Percentiles rank a stretch among this genome's conserved stretches.
phyloP scores from a whole-genome alignment of 2,113 vertebrate species.

The Sakesphorus luctuosus region DNA sequence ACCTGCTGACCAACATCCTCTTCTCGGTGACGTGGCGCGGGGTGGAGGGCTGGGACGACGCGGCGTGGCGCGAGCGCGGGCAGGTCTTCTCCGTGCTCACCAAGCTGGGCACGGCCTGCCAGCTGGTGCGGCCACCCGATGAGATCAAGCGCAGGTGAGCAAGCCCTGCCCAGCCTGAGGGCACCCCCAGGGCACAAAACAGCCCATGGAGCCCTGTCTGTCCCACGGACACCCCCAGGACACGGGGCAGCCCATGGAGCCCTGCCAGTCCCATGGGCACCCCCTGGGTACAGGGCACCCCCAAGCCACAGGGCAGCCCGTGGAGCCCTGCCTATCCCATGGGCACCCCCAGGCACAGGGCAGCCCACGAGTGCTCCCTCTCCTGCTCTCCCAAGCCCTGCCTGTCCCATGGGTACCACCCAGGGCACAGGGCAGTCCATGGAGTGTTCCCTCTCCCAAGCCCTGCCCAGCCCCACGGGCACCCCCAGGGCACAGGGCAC shows the following conservation, averaged over 20 bases:
- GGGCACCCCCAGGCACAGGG: not conserved
- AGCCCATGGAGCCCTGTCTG: not conserved
- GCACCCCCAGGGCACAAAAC: not conserved
- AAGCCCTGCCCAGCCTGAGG: accelerated
- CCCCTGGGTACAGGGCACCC: too few species aligned
- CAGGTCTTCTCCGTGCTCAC: conserved; percentile 98
- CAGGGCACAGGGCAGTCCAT: not conserved
- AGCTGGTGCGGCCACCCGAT: conserved; percentile 89
- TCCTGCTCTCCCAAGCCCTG: too few species aligned
- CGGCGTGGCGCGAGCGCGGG: conserved; percentile 89
- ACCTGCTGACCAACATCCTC: conserved; percentile 93
- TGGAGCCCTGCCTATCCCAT: not conserved
- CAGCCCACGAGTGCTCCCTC: too few species aligned
- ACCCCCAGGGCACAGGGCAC: not conserved
- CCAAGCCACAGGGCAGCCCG: too few species aligned
- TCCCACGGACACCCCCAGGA: not conserved
- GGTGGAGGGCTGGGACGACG: conserved; percentile 84
- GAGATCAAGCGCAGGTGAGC: conserved; percentile 93
- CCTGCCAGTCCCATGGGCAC: too few species aligned
- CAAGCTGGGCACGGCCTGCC: conserved; percentile 91
- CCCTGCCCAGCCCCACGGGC: accelerated
- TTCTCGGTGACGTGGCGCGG: conserved; percentile 93
- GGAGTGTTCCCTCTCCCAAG: not conserved
- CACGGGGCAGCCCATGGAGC: too few species aligned
- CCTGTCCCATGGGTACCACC: accelerated